A percentile compares a stretch with the other conserved stretches of the same genome.
These are phyloP conservation scores for Drosophila mettleri DNA, from an alignment of 2,888 invertebrate species.

Conservation along the genomic window DNA sequence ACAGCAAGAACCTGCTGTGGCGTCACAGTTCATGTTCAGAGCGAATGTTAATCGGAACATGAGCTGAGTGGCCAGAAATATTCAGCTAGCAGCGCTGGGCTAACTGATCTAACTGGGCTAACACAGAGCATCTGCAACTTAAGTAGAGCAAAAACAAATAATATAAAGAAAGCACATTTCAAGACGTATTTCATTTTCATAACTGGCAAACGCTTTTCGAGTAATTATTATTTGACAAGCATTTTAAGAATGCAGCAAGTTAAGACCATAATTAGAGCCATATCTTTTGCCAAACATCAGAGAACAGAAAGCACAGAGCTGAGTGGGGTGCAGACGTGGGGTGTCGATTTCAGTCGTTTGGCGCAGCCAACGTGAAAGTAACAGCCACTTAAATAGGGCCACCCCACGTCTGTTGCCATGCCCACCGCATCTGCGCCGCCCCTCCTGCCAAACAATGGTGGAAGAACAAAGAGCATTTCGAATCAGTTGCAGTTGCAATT, in stretches of 20 bases:
- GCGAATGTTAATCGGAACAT: constrained; percentile 58
- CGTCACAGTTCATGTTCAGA: constrained; percentile 25
- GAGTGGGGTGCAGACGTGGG: constrained; percentile 5
- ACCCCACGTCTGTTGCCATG: background rate
- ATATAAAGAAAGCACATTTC: constrained; percentile 1
- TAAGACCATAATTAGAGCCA: constrained; percentile 71
- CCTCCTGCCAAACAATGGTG: constrained; percentile 33
- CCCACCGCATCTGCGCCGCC: background rate
- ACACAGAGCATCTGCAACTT: constrained; percentile 30
- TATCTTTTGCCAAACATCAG: constrained; percentile 45
- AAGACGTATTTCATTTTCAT: constrained; percentile 42
- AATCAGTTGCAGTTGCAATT: constrained; percentile 79
- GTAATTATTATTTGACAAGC: constrained; percentile 77
- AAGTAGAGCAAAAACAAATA: constrained; percentile 9
- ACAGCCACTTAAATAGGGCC: constrained; percentile 22
- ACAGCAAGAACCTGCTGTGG: constrained; percentile 14
- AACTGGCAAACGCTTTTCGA: constrained; percentile 47
- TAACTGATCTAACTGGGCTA: constrained; percentile 15
- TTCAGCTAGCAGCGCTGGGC: constrained; percentile 5
- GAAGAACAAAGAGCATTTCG: constrained; percentile 49
- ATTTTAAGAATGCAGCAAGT: constrained; percentile 68
- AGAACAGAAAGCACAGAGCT: background rate
- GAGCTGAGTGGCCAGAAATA: constrained; percentile 24
- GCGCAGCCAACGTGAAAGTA: constrained; percentile 26
- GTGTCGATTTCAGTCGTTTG: constrained; percentile 42